Evolutionary conservation across 2,797 vertebrate genomes (phyloP).

Genomic region (Tangara arthus): DNA sequence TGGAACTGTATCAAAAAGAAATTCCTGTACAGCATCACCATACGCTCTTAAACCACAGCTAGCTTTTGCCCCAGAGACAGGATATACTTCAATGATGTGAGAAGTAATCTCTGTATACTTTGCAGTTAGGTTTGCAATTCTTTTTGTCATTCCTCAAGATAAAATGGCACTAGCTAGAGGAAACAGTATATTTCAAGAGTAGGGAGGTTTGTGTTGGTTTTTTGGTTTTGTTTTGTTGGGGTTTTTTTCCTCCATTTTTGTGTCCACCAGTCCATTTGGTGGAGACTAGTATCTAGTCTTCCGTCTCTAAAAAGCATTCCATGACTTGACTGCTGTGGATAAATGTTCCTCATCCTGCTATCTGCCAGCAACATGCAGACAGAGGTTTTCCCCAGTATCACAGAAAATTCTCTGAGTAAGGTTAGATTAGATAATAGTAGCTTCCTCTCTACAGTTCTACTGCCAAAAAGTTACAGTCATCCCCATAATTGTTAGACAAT

Average conservation of each 20-base stretch:
- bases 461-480: background rate
- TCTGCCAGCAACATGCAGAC: background rate
- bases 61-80: constrained; percentile 41
- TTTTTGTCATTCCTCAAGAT: background rate
- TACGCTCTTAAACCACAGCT: background rate
- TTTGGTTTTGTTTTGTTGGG: too few species aligned
- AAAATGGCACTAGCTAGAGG: background rate
- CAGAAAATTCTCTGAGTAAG: background rate
- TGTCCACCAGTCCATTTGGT: background rate
- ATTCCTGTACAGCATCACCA: background rate
- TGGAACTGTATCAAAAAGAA: background rate
- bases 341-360: background rate
- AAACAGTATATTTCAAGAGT: background rate
- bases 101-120: constrained; percentile 16
- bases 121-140: background rate
- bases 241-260: background rate
- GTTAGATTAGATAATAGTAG: background rate
- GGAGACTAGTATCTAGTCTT: background rate
- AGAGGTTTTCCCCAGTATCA: background rate
- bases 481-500: background rate
- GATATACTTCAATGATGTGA: constrained; percentile 4
- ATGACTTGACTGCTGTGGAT: background rate
- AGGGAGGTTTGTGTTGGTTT: background rate
- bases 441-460: background rate
- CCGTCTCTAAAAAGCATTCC: background rate